Evolutionary conservation across 92 coral and sea anemone genomes (phyloP).

Genomic region (Montipora capitata): DNA sequence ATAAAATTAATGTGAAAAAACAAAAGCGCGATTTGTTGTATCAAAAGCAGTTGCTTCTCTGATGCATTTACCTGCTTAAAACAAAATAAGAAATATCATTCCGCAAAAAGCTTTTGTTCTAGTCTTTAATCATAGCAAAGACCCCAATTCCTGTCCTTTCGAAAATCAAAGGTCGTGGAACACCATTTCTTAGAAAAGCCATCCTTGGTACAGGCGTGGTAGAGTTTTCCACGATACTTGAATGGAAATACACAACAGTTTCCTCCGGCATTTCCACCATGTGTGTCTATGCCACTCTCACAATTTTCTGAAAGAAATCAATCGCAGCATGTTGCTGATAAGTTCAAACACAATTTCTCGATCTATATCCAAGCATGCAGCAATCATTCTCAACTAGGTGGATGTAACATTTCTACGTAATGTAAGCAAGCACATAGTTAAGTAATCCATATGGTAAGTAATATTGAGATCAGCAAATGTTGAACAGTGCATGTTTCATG

Average conservation of each 20-base stretch:
- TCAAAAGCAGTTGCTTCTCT: too few species aligned
- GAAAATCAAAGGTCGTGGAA: conserved; percentile 76
- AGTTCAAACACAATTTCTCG: neutral
- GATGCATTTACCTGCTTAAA: neutral
- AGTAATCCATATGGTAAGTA: too few species aligned
- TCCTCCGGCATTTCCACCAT: conserved; percentile 89
- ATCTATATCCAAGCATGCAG: too few species aligned
- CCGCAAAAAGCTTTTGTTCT: neutral
- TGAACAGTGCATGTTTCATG: too few species aligned
- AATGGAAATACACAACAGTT: conserved; percentile 94
- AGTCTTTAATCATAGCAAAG: conserved; percentile 59
- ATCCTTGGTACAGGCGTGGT: conserved; percentile 73
- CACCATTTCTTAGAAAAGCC: conserved; percentile 82
- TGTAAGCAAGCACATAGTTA: too few species aligned
- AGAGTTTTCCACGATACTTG: conserved; percentile 67
- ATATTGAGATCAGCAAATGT: too few species aligned
- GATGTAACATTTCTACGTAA: too few species aligned
- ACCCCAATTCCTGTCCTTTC: conserved; percentile 80
- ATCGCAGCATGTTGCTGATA: neutral
- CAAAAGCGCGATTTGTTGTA: too few species aligned
- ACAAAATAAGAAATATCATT: neutral
- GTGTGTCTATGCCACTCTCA: conserved; percentile 83
- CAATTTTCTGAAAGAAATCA: conserved; percentile 74
- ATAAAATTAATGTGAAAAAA: too few species aligned
- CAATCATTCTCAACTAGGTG: too few species aligned